These are phyloP conservation scores for Hemistola chrysoprasaria DNA, from an alignment of 2,888 invertebrate species.

Conservation along the genomic window DNA sequence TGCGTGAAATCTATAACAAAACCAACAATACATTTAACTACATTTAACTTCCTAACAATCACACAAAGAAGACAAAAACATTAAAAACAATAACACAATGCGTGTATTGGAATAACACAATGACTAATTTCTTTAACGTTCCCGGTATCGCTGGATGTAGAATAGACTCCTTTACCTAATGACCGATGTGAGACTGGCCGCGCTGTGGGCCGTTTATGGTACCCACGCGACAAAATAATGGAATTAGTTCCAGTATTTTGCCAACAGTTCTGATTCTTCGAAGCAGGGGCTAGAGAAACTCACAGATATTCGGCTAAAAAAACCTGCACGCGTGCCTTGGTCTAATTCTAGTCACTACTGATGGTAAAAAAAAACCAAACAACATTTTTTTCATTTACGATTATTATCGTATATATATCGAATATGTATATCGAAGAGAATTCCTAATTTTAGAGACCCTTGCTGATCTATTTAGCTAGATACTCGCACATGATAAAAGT, in stretches of 20 bases:
- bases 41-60: slow-evolving; percentile 80
- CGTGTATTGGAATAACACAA: slow-evolving; percentile 43
- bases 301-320: slow-evolving; percentile 55
- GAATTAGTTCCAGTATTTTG: slow-evolving; percentile 79
- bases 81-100: slow-evolving; percentile 67
- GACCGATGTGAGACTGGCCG: slow-evolving; percentile 60
- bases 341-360: slow-evolving; percentile 37
- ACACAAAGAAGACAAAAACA: slow-evolving; percentile 64
- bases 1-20: slow-evolving; percentile 69
- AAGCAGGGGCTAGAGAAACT: slow-evolving; percentile 61
- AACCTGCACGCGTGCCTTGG: slow-evolving; percentile 63
- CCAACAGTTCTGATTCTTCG: slow-evolving; percentile 69
- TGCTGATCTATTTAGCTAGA: no score
- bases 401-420: no score
- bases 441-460: no score
- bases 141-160: slow-evolving; percentile 58
- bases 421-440: no score
- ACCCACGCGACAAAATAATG: slow-evolving; percentile 79
- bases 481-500: no score
- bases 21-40: slow-evolving; percentile 66
- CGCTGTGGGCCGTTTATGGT: slow-evolving; percentile 76
- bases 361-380: slow-evolving; percentile 3
- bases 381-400: background rate
- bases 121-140: slow-evolving; percentile 54
- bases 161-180: slow-evolving; percentile 62